phyloP scores from a whole-genome alignment of 2,113 vertebrate genomes.

The Bubo blakistoni region DNA sequence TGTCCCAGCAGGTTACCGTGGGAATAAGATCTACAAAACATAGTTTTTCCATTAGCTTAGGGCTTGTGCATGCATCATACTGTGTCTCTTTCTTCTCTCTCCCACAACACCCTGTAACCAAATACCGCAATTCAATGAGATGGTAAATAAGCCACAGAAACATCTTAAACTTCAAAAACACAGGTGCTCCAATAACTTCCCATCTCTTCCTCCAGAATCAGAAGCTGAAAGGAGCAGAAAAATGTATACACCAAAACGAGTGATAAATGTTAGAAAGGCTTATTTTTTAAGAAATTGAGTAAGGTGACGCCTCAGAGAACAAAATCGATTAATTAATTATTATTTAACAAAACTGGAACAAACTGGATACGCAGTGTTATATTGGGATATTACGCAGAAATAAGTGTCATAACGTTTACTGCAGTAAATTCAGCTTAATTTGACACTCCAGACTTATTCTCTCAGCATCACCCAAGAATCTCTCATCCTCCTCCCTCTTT shows the following conservation, averaged over 20 bases:
- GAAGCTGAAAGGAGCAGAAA: not conserved
- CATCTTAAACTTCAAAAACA: constrained; percentile 27
- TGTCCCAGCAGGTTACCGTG: constrained; percentile 28
- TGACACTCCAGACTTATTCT: not conserved
- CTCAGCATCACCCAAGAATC: not conserved
- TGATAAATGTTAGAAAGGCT: not conserved
- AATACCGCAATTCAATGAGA: constrained; percentile 34
- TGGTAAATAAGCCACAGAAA: constrained; percentile 28
- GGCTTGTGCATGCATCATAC: constrained; percentile 1
- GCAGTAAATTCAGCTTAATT: not conserved
- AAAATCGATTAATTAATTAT: not conserved
- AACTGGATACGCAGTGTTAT: not conserved
- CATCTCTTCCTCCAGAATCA: not conserved
- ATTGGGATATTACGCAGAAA: not conserved
- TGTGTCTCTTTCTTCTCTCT: not conserved
- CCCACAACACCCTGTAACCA: constrained; percentile 38
- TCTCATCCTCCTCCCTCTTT: not conserved
- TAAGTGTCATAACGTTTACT: not conserved
- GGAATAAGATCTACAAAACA: constrained; percentile 40
- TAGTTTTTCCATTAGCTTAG: constrained; percentile 19
- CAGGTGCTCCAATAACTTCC: not conserved
- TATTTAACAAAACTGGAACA: not conserved
- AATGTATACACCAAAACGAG: not conserved
- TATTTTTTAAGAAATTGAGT: not conserved
- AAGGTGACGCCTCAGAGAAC: not conserved